phyloP scores from a whole-genome alignment of 1,140 invertebrate genomes.

The Ceratitis capitata region DNA sequence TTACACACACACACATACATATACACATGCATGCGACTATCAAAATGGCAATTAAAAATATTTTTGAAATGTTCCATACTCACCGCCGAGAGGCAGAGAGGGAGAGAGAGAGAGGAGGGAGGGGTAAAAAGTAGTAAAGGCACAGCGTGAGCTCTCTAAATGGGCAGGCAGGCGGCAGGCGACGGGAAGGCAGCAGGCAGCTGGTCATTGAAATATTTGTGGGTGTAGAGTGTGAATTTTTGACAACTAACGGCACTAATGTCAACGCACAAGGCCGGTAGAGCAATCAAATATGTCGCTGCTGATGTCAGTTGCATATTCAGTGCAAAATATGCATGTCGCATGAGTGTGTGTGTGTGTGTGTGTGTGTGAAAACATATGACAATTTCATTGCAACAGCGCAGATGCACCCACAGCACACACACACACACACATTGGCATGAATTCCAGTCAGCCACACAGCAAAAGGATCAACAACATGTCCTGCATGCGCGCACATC shows the following conservation, averaged over 20 bases:
- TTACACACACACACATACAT: background rate
- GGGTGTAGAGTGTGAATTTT: constrained; percentile 23
- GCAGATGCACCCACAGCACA: background rate
- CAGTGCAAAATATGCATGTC: background rate
- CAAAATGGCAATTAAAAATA: constrained; percentile 2
- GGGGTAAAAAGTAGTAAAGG: background rate
- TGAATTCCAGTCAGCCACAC: background rate
- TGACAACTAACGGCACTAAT: constrained; percentile 29
- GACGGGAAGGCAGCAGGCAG: background rate
- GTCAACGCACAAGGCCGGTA: background rate
- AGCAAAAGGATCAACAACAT: background rate
- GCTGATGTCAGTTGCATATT: background rate
- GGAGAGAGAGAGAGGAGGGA: too few species aligned
- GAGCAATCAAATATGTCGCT: background rate
- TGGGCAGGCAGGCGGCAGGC: background rate
- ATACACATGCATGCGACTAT: background rate
- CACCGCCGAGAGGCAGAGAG: background rate
- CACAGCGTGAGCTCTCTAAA: constrained; percentile 8
- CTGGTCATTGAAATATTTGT: constrained; percentile 20
- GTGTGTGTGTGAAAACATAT: background rate
- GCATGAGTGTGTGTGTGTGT: background rate
- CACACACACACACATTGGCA: background rate
- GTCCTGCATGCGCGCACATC: background rate
- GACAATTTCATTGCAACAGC: constrained; percentile 16
- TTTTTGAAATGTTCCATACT: constrained; percentile 8